These are phyloP conservation scores for Litocranius walleri DNA, from an alignment of 2,113 vertebrate species.

Conservation along the genomic window DNA sequence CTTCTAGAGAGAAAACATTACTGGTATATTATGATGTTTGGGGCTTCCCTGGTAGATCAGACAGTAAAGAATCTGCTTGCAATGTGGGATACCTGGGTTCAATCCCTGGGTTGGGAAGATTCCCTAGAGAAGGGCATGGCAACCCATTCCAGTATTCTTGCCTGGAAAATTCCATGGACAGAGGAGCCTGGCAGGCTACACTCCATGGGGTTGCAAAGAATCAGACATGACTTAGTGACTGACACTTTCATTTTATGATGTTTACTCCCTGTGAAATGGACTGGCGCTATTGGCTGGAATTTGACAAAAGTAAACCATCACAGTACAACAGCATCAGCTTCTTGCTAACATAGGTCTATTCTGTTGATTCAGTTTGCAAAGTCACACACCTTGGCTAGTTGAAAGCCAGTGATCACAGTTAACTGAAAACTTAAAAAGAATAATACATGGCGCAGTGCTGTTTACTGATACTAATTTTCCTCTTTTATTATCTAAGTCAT, in stretches of 20 bases:
- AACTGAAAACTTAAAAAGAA: background rate
- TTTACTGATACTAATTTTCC: background rate
- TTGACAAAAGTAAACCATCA: background rate
- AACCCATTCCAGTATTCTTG: background rate
- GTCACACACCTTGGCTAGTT: background rate
- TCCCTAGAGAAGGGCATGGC: background rate
- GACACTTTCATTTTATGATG: background rate
- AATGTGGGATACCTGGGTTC: background rate
- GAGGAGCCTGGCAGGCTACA: background rate
- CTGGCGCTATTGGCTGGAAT: background rate
- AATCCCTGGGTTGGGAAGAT: background rate
- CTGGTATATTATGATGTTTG: background rate
- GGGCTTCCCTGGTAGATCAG: background rate
- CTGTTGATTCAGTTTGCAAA: background rate
- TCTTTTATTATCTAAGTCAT: background rate
- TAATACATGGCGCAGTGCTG: background rate
- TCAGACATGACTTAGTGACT: background rate
- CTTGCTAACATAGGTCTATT: background rate
- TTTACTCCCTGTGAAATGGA: background rate
- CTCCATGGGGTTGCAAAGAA: rapidly evolving
- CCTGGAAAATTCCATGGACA: background rate
- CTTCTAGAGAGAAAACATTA: background rate
- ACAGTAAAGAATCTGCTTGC: background rate
- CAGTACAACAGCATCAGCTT: rapidly evolving
- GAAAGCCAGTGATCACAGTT: background rate